Conservation (phyloP, 2,113 vertebrate genomes). For the Penelope pileata region DNA sequence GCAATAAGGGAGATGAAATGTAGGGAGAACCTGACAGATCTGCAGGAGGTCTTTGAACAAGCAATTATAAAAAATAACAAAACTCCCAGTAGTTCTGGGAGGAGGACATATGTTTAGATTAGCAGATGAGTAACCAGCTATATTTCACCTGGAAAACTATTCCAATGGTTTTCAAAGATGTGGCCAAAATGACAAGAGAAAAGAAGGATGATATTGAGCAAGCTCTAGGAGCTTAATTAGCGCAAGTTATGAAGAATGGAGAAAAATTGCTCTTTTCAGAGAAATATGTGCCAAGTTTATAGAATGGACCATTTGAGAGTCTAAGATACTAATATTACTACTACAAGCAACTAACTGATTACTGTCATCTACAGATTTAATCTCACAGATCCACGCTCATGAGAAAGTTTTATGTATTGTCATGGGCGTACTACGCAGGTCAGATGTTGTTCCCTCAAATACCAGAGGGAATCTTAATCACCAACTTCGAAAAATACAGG, state of each 20-base stretch:
- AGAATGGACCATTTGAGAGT: not conserved
- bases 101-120: not conserved
- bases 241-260: not conserved
- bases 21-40: not conserved
- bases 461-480: not conserved
- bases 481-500: not conserved
- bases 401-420: not conserved
- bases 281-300: not conserved
- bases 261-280: not conserved
- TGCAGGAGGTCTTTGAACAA: not conserved
- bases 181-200: not conserved
- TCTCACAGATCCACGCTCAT: not conserved
- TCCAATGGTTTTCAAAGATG: not conserved
- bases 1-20: not conserved
- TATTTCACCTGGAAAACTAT: not conserved
- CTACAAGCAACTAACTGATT: not conserved
- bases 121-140: not conserved
- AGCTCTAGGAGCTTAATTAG: not conserved
- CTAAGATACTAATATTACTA: not conserved
- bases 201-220: not conserved
- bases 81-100: not conserved
- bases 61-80: not conserved
- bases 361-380: constrained; percentile 33
- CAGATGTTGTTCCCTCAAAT: not conserved
- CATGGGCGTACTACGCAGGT: not conserved